Evolutionary conservation across 2,888 invertebrate species (phyloP), one percentile per base, ranked within the genome.

Genomic region (Noctuana brunneofusca): DNA sequence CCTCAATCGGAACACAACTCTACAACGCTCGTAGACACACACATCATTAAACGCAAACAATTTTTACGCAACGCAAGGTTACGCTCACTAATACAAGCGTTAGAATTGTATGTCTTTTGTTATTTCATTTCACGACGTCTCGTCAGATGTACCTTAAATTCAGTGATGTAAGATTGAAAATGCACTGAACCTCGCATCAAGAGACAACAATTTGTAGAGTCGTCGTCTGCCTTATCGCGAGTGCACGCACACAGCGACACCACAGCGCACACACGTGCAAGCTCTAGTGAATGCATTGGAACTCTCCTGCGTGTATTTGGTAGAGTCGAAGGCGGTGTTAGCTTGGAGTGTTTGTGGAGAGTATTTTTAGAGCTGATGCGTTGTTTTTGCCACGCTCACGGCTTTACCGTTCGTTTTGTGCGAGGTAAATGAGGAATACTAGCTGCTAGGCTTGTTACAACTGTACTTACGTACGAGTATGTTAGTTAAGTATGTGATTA

Each of bases 351-450:
- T 66, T 66, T 70, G 71, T 69, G 73, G 64, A 67, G 78, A 73
- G 75, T 87, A 89, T 89, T 90, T 90, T 89, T 90, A 90, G 90
- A 85, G 80, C 79, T 89, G 90, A 89, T 88, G 84, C 76, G 78
- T 75, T 81, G 86, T 87, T 87, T 57, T 85, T 84, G 83, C 82
- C 41, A 58, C 66, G 66, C 66, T 60, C 64, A 66, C 67, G 65
- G 67, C 64, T 64, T 72, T 75, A 79, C 80, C 74, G 78, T 80
- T 75, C 67, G 69, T 74, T 77, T 73, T 75, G 71, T 71, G 78
- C 70, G 73, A 76, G 72, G 66, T 66, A 65, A 66, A 68, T 63
- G 68, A 57, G 64, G 58, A 52, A 64, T 49, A 62, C 48, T 63
- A 16, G 35, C 16, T 53, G 30, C n/a, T 30, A 14, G 2, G 14